Conservation (phyloP, 2,888 invertebrate genomes). For the Carabus problematicus region DNA sequence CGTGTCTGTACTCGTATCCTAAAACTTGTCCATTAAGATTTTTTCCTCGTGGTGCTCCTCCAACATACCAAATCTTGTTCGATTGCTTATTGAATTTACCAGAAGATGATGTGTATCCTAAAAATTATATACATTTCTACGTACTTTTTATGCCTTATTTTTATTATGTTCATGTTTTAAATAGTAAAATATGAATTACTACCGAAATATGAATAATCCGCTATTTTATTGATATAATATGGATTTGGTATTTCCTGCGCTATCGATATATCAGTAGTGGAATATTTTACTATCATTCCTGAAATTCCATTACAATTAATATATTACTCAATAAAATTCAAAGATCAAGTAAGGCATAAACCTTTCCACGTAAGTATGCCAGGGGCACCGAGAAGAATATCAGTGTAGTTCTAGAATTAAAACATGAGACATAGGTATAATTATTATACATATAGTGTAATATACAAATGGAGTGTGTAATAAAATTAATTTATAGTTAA, state of each 20-base stretch:
- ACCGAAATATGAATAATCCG: slow-evolving; percentile 63
- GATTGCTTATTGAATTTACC: slow-evolving; percentile 60
- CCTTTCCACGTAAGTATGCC: slow-evolving; percentile 66
- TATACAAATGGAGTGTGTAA: slow-evolving; percentile 32
- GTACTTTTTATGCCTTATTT: too few relatives aligned
- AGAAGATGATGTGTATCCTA: slow-evolving; percentile 63
- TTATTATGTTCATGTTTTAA: neutral
- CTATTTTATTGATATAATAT: slow-evolving; percentile 58
- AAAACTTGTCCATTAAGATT: slow-evolving; percentile 43
- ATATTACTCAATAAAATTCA: neutral
- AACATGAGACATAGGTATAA: slow-evolving; percentile 43
- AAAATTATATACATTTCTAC: too few relatives aligned
- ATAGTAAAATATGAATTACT: slow-evolving; percentile 25
- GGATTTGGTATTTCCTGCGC: slow-evolving; percentile 56
- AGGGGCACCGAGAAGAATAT: slow-evolving; percentile 65
- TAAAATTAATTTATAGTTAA: slow-evolving; percentile 38
- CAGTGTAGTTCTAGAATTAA: slow-evolving; percentile 50
- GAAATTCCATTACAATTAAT: slow-evolving; percentile 37
- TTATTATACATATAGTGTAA: slow-evolving; percentile 20
- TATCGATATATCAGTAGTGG: slow-evolving; percentile 44
- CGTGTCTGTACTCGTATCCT: slow-evolving; percentile 44
- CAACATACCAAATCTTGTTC: slow-evolving; percentile 58
- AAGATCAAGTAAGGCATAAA: slow-evolving; percentile 44
- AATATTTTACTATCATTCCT: slow-evolving; percentile 60
- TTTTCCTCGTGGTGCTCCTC: slow-evolving; percentile 63